Evolutionary conservation across 2,888 invertebrate species (phyloP).

Genomic region (Lithophane ornitopus): DNA sequence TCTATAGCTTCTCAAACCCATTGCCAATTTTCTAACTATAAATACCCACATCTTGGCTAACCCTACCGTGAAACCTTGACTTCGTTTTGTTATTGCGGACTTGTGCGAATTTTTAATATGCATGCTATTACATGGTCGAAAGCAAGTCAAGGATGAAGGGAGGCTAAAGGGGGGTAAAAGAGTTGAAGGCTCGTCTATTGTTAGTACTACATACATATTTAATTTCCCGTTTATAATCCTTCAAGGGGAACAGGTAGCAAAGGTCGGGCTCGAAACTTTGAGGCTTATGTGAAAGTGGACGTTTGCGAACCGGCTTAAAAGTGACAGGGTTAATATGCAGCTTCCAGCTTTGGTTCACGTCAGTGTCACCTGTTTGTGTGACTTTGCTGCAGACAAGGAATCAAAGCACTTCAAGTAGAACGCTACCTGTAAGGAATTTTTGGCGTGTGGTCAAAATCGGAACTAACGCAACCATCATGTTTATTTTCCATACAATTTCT

Average conservation of each 20-base stretch:
- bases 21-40: slow-evolving; percentile 30
- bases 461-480: not conserved
- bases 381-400: not conserved
- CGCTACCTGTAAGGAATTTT: not conserved
- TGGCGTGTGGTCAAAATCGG: not conserved
- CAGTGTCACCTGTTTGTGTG: not conserved
- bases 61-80: slow-evolving; percentile 40
- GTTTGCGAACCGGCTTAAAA: slow-evolving; percentile 38
- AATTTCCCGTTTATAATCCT: slow-evolving; percentile 53
- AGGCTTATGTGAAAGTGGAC: slow-evolving; percentile 32
- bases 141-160: slow-evolving; percentile 44
- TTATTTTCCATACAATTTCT: not conserved
- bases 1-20: not conserved
- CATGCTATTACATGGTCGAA: slow-evolving; percentile 47
- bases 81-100: slow-evolving; percentile 50
- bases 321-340: slow-evolving; percentile 41
- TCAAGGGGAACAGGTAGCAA: slow-evolving; percentile 45
- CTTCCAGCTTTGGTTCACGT: slow-evolving; percentile 27
- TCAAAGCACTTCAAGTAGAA: not conserved
- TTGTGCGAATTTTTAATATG: slow-evolving; percentile 60
- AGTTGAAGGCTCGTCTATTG: slow-evolving; percentile 54
- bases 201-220: slow-evolving; percentile 49
- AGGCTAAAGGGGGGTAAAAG: slow-evolving; percentile 1
- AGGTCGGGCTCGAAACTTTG: slow-evolving; percentile 42
- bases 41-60: slow-evolving; percentile 31